Conservation (phyloP, 2,113 vertebrate species). For the Rhagologus leucostigma region DNA sequence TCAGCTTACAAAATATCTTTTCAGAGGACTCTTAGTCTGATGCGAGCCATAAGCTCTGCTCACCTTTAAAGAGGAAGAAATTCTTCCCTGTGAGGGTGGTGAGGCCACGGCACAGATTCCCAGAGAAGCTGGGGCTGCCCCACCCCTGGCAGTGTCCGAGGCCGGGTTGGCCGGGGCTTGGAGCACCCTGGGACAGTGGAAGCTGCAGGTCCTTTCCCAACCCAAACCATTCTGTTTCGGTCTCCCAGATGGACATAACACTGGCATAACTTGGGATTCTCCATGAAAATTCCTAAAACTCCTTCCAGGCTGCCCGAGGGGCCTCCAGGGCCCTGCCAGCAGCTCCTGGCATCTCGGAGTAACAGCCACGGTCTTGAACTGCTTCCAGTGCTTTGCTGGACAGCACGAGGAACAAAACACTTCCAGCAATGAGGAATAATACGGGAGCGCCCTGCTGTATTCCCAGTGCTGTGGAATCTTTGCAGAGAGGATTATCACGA, state of each 20-base stretch:
- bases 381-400: not conserved
- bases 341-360: not conserved
- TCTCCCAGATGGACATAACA: rapidly evolving
- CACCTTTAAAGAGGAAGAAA: not conserved
- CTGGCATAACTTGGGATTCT: not conserved
- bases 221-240: not conserved
- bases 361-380: not conserved
- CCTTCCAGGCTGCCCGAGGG: not conserved
- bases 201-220: not conserved
- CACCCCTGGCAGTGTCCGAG: not conserved
- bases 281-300: not conserved
- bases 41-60: not conserved
- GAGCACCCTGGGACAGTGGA: rapidly evolving
- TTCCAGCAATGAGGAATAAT: not conserved
- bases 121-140: not conserved
- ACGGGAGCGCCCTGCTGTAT: not conserved
- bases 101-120: not conserved
- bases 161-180: not conserved
- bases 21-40: not conserved
- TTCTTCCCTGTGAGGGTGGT: not conserved
- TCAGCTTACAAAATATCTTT: not conserved
- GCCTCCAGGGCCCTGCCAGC: not conserved
- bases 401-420: not conserved
- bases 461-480: not conserved
- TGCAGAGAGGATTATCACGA: not conserved